Conservation (phyloP, 2,797 vertebrate genomes). For the Acanthurus leucopareius region DNA sequence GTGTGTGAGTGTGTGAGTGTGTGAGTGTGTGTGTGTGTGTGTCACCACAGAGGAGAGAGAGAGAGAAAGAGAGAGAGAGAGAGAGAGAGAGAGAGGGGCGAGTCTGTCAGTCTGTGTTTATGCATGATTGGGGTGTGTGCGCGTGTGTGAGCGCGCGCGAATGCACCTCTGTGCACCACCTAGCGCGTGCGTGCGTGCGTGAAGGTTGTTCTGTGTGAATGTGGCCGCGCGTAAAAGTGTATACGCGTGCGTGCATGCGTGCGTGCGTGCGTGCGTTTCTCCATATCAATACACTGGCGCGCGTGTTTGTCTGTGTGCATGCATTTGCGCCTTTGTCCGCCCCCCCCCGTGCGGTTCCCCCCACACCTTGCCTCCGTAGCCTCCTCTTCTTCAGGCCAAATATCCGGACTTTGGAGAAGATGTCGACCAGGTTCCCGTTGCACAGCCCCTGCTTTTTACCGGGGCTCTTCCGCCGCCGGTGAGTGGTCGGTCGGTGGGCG, state of each 20-base stretch:
- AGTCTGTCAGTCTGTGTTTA: constrained; percentile 52
- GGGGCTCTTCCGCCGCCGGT: constrained; percentile 94
- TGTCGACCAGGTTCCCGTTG: constrained; percentile 96
- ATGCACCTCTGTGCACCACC: no score
- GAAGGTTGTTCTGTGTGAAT: constrained; percentile 41
- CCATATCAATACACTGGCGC: constrained; percentile 27
- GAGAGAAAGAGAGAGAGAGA: not conserved
- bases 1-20: constrained; percentile 25
- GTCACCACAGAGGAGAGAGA: constrained; percentile 30
- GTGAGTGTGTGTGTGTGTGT: constrained; percentile 2
- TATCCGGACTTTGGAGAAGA: constrained; percentile 98
- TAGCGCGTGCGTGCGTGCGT: no score
- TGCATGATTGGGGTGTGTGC: constrained; percentile 40
- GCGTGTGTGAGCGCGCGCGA: no score
- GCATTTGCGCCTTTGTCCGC: no score
- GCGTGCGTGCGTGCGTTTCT: not conserved
- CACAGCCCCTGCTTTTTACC: constrained; percentile 94
- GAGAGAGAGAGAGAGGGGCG: constrained; percentile 10
- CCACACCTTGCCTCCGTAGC: constrained; percentile 95
- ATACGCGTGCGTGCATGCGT: not conserved
- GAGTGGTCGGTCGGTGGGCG: constrained; percentile 91
- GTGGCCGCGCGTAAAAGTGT: constrained; percentile 26
- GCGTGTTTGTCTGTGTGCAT: constrained; percentile 18
- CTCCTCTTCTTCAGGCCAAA: constrained; percentile 96
- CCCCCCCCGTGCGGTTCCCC: not conserved